Conservation (phyloP, 2,113 vertebrate genomes). For the Rhynchomys soricoides region DNA sequence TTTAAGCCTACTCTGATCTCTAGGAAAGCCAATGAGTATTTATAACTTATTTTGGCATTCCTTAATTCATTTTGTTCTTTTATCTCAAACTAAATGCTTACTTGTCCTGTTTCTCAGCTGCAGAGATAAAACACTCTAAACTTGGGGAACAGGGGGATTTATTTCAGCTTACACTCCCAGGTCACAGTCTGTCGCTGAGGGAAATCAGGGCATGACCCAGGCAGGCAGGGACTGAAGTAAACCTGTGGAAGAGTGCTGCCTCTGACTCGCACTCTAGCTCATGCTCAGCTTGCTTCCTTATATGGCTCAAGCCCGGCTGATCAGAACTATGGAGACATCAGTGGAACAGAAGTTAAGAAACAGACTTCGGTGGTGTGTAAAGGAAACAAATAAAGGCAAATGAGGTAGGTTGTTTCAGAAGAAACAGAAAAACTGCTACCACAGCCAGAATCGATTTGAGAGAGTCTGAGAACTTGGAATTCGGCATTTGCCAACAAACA, state of each 20-base stretch:
- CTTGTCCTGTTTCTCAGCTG: not conserved
- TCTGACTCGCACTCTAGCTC: not conserved
- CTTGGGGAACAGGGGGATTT: not conserved
- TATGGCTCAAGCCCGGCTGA: not conserved
- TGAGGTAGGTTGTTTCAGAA: not conserved
- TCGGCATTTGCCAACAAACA: not conserved
- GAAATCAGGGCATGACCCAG: not conserved
- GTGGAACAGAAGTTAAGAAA: not conserved
- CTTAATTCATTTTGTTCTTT: conserved; percentile 1
- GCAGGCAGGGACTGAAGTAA: not conserved
- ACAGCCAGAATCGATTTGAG: not conserved
- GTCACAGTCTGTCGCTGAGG: not conserved
- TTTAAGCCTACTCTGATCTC: conserved; percentile 6
- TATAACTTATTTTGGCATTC: not conserved
- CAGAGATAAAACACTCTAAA: not conserved
- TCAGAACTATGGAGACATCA: not conserved
- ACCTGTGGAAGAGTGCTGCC: no score
- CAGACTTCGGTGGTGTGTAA: not conserved
- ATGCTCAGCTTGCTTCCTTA: not conserved
- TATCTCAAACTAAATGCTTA: not conserved
- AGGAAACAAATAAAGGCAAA: not conserved
- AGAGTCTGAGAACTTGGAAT: not conserved
- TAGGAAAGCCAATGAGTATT: not conserved
- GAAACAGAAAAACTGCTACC: not conserved
- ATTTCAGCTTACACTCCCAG: not conserved